Conservation (phyloP, 2,113 vertebrate genomes). For the Azemiops feae region DNA sequence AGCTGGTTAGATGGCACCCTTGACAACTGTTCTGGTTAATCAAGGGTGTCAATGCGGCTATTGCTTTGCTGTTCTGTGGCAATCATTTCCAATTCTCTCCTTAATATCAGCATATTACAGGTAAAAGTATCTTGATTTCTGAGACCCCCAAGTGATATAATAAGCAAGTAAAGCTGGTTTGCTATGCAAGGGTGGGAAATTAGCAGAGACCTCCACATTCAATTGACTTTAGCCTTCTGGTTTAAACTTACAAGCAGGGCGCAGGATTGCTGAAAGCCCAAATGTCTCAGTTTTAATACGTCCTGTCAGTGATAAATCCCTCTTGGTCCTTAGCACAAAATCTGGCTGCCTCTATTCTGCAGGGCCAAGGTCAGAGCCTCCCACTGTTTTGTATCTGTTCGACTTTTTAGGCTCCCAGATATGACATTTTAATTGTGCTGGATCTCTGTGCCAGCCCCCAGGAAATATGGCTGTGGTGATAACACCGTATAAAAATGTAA, state of each 20-base stretch:
- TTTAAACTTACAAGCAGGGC: not conserved
- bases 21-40: conserved; percentile 66
- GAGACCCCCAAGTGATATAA: conserved; percentile 23
- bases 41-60: conserved; percentile 60
- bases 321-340: not conserved
- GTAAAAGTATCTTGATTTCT: conserved; percentile 42
- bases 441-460: conserved; percentile 27
- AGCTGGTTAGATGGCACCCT: conserved; percentile 60
- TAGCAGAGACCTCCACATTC: conserved; percentile 9
- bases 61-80: conserved; percentile 34
- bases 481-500: conserved; percentile 37
- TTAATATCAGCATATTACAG: conserved; percentile 45
- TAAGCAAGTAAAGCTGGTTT: not conserved
- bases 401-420: conserved; percentile 13
- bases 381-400: conserved; percentile 11
- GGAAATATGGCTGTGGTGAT: conserved; percentile 38
- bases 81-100: conserved; percentile 31
- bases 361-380: not conserved
- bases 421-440: conserved; percentile 50
- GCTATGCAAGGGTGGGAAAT: conserved; percentile 14
- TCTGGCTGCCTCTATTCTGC: not conserved
- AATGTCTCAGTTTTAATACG: not conserved
- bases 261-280: conserved; percentile 16
- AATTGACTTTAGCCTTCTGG: not conserved
- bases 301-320: not conserved